A percentile compares a stretch with the other conserved stretches of the same genome.
Evolutionary conservation across 2,113 vertebrate genomes (phyloP).

Genomic region (Festucalex cinctus): DNA sequence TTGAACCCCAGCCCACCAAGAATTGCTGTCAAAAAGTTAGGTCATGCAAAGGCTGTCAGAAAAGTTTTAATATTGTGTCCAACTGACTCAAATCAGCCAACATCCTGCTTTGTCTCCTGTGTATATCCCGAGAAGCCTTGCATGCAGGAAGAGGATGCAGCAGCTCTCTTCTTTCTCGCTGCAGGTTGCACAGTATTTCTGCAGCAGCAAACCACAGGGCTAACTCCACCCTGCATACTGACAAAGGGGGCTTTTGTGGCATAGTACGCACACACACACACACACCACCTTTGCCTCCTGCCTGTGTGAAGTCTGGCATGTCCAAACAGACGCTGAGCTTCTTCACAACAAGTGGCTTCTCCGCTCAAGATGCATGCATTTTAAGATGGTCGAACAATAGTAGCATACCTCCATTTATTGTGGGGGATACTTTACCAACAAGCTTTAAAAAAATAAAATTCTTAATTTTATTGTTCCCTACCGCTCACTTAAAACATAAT

Average conservation of each 20-base stretch:
- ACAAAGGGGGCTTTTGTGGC: conserved; percentile 44
- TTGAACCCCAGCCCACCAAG: not conserved
- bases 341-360: conserved; percentile 12
- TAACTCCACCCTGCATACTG: conserved; percentile 35
- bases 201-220: conserved; percentile 15
- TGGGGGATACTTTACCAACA: no score
- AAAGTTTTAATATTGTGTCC: conserved; percentile 15
- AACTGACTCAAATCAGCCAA: not conserved
- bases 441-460: no score
- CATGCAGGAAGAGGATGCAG: conserved; percentile 8
- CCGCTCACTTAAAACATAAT: no score
- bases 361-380: conserved; percentile 4
- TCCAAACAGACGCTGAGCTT: conserved; percentile 9
- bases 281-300: conserved; percentile 12
- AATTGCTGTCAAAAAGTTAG: conserved; percentile 12
- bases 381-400: not conserved
- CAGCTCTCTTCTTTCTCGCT: conserved; percentile 2
- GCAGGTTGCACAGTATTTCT: conserved; percentile 25
- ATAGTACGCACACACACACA: conserved; percentile 3
- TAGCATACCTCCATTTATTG: not conserved
- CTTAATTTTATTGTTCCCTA: no score
- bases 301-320: conserved; percentile 26
- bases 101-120: conserved; percentile 22
- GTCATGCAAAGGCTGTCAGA: conserved; percentile 22
- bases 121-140: conserved; percentile 1